phyloP scores from a whole-genome alignment of 2,113 vertebrate species.

The Montifringilla adamsi region DNA sequence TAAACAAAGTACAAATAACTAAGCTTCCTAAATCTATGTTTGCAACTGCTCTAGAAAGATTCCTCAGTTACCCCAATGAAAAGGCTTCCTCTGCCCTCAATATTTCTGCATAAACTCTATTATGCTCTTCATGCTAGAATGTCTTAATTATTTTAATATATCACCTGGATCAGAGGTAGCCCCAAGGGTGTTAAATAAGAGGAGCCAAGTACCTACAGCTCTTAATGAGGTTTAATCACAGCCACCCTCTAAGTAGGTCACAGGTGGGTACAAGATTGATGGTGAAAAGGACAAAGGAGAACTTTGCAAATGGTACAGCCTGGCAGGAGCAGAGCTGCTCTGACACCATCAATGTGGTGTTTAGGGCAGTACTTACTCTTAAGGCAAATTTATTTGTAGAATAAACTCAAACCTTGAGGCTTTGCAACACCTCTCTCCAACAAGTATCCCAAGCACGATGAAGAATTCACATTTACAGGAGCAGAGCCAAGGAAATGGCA shows the following conservation, averaged over 20 bases:
- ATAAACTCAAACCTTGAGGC: background rate
- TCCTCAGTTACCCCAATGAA: background rate
- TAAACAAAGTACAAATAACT: background rate
- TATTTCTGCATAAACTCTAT: background rate
- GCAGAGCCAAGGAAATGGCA: background rate
- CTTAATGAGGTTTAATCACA: background rate
- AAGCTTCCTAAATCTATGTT: background rate
- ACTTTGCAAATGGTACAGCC: background rate
- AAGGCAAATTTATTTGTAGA: background rate
- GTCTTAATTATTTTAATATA: background rate
- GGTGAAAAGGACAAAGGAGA: background rate
- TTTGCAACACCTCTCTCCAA: background rate
- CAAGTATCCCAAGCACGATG: background rate
- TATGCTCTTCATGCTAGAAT: background rate
- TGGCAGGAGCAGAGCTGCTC: background rate
- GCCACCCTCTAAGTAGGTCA: background rate
- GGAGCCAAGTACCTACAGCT: background rate
- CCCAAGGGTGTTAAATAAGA: background rate
- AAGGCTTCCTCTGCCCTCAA: background rate
- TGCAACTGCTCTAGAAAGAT: background rate
- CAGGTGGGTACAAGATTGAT: background rate
- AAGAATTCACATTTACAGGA: background rate
- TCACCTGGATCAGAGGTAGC: background rate
- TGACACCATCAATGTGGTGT: background rate
- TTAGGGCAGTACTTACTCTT: background rate